phyloP scores from a whole-genome alignment of 2,113 vertebrate genomes.

The Phodopus roborovskii region DNA sequence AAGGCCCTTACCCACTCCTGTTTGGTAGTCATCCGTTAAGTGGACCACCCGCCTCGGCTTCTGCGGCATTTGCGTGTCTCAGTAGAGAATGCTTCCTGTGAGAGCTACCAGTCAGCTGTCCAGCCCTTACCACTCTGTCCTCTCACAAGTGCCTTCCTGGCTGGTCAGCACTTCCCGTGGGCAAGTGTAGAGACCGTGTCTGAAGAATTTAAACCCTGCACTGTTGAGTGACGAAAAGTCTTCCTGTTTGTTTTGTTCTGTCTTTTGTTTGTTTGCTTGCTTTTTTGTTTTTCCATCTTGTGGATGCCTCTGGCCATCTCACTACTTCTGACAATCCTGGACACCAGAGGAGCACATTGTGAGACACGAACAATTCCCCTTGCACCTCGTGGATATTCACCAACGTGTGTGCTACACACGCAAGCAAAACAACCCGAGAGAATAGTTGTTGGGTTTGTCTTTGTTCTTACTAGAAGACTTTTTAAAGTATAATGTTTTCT shows the following conservation, averaged over 20 bases:
- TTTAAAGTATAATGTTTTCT: slow-evolving; percentile 71
- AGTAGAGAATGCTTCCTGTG: slow-evolving; percentile 64
- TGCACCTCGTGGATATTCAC: slow-evolving; percentile 31
- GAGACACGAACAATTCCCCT: slow-evolving; percentile 34
- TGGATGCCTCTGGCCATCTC: slow-evolving; percentile 44
- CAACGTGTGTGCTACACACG: slow-evolving; percentile 3
- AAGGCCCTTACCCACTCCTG: neutral
- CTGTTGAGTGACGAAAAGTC: slow-evolving; percentile 39
- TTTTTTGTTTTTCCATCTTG: slow-evolving; percentile 59
- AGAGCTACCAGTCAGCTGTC: slow-evolving; percentile 58
- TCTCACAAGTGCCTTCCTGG: slow-evolving; percentile 89
- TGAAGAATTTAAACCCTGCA: slow-evolving; percentile 53
- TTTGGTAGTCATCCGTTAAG: slow-evolving; percentile 54
- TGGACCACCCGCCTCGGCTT: neutral
- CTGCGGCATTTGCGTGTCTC: slow-evolving; percentile 38
- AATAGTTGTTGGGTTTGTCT: slow-evolving; percentile 18
- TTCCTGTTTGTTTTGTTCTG: slow-evolving; percentile 45
- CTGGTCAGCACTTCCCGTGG: slow-evolving; percentile 78
- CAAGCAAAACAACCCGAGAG: slow-evolving; percentile 4
- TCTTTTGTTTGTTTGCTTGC: neutral
- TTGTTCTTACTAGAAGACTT: slow-evolving; percentile 35
- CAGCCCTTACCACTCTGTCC: slow-evolving; percentile 76
- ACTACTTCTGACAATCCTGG: slow-evolving; percentile 29
- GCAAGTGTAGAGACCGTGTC: slow-evolving; percentile 73
- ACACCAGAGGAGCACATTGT: neutral